A percentile compares a stretch with the other conserved stretches of the same genome.
phyloP scores from a whole-genome alignment of 2,113 vertebrate species.

The Melanotaenia duboulayi region DNA sequence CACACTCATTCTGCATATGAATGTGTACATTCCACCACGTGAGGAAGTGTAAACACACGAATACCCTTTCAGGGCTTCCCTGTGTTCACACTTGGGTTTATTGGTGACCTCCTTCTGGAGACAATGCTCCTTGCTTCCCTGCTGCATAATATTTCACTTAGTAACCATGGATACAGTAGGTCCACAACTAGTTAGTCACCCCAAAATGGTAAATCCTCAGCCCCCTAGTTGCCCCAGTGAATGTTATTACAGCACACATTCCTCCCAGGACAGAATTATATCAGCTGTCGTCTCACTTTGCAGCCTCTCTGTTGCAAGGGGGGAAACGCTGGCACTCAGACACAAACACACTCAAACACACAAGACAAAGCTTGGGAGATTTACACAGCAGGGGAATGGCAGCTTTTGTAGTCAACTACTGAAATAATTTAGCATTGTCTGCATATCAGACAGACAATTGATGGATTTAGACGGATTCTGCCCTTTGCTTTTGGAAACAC shows the following conservation, averaged over 20 bases:
- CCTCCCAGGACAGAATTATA: slow-evolving; percentile 73
- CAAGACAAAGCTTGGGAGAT: slow-evolving; percentile 55
- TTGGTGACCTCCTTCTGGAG: neutral
- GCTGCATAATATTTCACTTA: slow-evolving; percentile 15
- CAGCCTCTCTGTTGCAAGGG: slow-evolving; percentile 52
- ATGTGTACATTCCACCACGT: slow-evolving; percentile 18
- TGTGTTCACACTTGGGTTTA: slow-evolving; percentile 33
- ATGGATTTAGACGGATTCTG: slow-evolving; percentile 8
- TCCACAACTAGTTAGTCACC: slow-evolving; percentile 44
- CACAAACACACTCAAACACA: slow-evolving; percentile 28
- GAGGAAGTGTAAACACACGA: slow-evolving; percentile 30
- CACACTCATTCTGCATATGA: slow-evolving; percentile 9
- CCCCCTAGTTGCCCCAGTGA: slow-evolving; percentile 53
- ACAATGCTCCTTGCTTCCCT: slow-evolving; percentile 1
- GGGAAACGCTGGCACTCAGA: slow-evolving; percentile 56
- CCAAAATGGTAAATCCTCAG: slow-evolving; percentile 71
- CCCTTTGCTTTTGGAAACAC: neutral
- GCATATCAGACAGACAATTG: slow-evolving; percentile 23
- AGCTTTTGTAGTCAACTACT: slow-evolving; percentile 55
- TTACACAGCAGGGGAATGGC: slow-evolving; percentile 48
- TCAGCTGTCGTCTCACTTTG: slow-evolving; percentile 75
- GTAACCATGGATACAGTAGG: slow-evolving; percentile 50
- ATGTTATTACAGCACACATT: slow-evolving; percentile 78
- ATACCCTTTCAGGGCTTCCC: slow-evolving; percentile 1
- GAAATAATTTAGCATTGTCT: slow-evolving; percentile 49